These are phyloP conservation scores for Narcine bancroftii DNA, from an alignment of 2,113 vertebrate genomes.

Conservation along the genomic window DNA sequence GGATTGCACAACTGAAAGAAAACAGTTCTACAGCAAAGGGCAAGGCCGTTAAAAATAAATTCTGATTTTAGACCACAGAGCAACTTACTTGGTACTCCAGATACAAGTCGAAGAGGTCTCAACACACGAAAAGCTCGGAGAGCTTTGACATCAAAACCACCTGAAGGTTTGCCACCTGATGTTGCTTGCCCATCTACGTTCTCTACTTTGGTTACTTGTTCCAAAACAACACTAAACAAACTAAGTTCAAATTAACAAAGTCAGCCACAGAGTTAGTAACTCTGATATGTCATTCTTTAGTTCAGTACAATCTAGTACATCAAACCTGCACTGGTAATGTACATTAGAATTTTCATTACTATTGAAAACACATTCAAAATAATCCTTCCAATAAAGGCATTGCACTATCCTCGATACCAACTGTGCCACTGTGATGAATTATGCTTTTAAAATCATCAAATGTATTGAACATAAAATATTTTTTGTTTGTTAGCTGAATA, in stretches of 20 bases:
- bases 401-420: too few relatives aligned
- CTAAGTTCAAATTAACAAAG: constrained; percentile 56
- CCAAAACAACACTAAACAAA: constrained; percentile 98
- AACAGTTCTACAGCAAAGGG: neutral
- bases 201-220: constrained; percentile 93
- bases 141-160: constrained; percentile 98
- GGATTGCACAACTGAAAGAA: neutral
- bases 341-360: neutral
- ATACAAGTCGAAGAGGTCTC: constrained; percentile 95
- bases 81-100: constrained; percentile 97
- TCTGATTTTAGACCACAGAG: constrained; percentile 9
- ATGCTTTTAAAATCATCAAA: too few relatives aligned
- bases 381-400: neutral
- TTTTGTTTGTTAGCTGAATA: too few relatives aligned
- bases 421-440: too few relatives aligned
- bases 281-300: neutral
- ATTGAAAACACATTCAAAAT: neutral
- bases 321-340: neutral
- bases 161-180: constrained; percentile 75
- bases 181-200: constrained; percentile 61
- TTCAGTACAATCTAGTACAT: neutral
- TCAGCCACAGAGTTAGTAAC: neutral
- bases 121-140: constrained; percentile 96
- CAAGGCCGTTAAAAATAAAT: neutral
- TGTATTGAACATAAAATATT: too few relatives aligned